Evolutionary conservation across 2,888 invertebrate genomes (phyloP), one percentile per base, ranked within the genome.

Genomic region (Drosophila subsilvestris): DNA sequence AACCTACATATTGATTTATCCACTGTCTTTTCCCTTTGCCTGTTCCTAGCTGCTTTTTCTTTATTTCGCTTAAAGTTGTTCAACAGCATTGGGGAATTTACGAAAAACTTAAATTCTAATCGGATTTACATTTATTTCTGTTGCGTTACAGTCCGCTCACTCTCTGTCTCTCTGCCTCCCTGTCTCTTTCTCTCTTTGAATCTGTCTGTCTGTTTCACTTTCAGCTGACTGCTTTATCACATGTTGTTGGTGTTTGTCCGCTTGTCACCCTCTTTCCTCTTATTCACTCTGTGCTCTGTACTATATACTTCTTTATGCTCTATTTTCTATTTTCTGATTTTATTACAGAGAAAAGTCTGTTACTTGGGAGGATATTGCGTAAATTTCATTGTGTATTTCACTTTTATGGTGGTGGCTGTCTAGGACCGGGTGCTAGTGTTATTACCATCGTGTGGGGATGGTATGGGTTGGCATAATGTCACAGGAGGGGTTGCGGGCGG

Each of bases 321-420:
- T 53, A 42, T 68, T 62, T 43, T 55, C 49, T 63, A 63, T 62
- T 70, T 58, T 74, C 84, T 84, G 80, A 85, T 85, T 85, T 84
- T 85, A 86, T 85, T 86, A 86, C 84, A 80, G 71, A 65, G 63
- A 78, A 68, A 68, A 78, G 81, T 83, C 78, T 80, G 82, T 83
- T 83, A 79, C 81, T 67, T 70, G 67, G 67, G 67, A 37, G 67
- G 75, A 80, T 78, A 81, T 86, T 85, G 86, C 86, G 86, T 86
- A 86, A 86, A 86, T 86, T 86, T 86, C 85, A 86, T 86, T 86
- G 84, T 85, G 82, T 86, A 80, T 85, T 83, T 85, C 83, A 82
- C 80, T 82, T 85, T 83, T 79, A 83, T 83, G 83, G 83, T 82
- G 83, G 83, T 81, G 58, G 66, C 73, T 73, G 57, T 69, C 69